Base-by-base conservation (phyloP, 2,113 vertebrate genomes). In the Noturus placidus region DNA sequence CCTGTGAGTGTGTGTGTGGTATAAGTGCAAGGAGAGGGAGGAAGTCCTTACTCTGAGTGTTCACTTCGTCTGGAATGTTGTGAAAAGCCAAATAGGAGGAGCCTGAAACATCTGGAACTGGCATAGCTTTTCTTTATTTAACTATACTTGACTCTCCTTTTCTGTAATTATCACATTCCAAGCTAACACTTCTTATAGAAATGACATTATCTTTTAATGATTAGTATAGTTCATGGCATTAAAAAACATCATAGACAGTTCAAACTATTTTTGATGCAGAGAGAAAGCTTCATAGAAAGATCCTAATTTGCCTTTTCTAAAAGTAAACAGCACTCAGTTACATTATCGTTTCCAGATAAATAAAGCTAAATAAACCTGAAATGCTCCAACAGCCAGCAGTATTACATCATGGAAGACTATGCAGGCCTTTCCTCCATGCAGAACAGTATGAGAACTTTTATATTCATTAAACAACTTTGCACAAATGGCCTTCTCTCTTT, bases 31-130 rank as follows among this genome's bases (percentile, higher is more conserved):
- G 38, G 69, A 74, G 38, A 56, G 59, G 56, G 88, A 80, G 54
- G 42, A 81, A 76, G 78, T 30, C 81, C 35, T 87, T 46, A 52
- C 59, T 17, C 57, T 78, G 35, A 81, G 84, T 69, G 59, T n/a
- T n/a, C 27, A 54, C 54, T 56, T 82, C 46, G 74, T 65, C 82
- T 88, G 90, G 90, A 91, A 91, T 91, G 87, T 91, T 87, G 76
- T 63, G 83, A 83, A 57, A 67, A 89, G 84, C 52, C 30, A 76
- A n/a, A 87, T 52, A 87, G 90, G 90, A 91, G 90, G 90, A 88
- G 87, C 86, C 42, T 79, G 25, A 46, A n/a, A 91, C 90, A 91
- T 91, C 90, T 91, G 90, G 90, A 80, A 54, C 33, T 15, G 19
- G 82, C 67, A 38, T 72, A 82, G 38, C 25, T 83, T 83, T 89